phyloP scores from a whole-genome alignment of 2,888 invertebrate species.

The Tenthredo livida region DNA sequence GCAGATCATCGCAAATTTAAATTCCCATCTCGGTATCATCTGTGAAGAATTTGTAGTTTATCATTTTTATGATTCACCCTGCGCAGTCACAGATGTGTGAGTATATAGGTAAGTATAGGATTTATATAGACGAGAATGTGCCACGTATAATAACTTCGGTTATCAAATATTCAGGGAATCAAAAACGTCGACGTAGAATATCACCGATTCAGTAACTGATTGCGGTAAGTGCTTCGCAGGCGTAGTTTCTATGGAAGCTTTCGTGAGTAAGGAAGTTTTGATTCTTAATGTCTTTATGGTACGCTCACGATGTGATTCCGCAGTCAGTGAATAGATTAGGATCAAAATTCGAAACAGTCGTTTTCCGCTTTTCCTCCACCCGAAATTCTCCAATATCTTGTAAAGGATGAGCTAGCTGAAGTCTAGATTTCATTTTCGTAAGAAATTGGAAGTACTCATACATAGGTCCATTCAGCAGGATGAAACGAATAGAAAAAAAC shows the following conservation, averaged over 20 bases:
- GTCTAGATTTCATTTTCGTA: not conserved
- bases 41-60: not conserved
- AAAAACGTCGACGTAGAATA: not conserved
- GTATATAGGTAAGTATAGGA: not conserved
- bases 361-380: not conserved
- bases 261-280: not conserved
- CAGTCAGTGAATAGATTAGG: too few relatives aligned
- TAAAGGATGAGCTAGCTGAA: not conserved
- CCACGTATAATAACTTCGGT: not conserved
- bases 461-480: not conserved
- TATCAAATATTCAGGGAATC: not conserved
- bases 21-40: not conserved
- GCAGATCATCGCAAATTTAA: not conserved
- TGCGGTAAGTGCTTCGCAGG: not conserved
- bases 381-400: not conserved
- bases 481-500: not conserved
- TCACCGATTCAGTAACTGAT: not conserved
- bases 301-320: too few relatives aligned
- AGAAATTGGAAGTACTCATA: not conserved
- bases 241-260: not conserved
- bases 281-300: too few relatives aligned
- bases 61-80: not conserved
- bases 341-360: not conserved
- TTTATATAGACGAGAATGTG: not conserved
- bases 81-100: not conserved